Conservation (phyloP, 2,888 invertebrate genomes). For the Rotaria macrura region DNA sequence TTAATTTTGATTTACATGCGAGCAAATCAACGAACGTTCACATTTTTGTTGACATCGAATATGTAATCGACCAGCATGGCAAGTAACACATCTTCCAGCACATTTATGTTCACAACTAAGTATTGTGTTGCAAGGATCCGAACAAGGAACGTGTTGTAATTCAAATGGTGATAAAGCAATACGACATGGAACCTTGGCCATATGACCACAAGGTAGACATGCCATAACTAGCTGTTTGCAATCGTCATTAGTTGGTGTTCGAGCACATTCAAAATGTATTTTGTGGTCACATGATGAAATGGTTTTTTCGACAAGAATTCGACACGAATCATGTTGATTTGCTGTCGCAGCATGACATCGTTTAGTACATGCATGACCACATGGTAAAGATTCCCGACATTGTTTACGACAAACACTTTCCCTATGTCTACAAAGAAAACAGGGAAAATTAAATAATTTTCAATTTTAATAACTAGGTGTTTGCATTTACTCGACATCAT, state of each 20-base stretch:
- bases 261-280: slow-evolving; percentile 33
- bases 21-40: slow-evolving; percentile 42
- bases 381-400: slow-evolving; percentile 23
- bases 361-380: slow-evolving; percentile 41
- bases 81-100: slow-evolving; percentile 48
- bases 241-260: not conserved
- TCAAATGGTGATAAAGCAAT: not conserved
- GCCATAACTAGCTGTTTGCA: slow-evolving; percentile 33
- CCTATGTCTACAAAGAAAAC: not conserved
- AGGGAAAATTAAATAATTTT: not conserved
- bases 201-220: slow-evolving; percentile 28
- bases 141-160: slow-evolving; percentile 18
- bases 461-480: too few relatives aligned
- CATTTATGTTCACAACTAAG: slow-evolving; percentile 39
- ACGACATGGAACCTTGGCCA: slow-evolving; percentile 52
- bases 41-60: slow-evolving; percentile 35
- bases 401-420: slow-evolving; percentile 24
- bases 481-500: not conserved
- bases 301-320: slow-evolving; percentile 36
- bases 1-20: slow-evolving; percentile 38
- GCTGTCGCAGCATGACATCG: slow-evolving; percentile 51
- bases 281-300: slow-evolving; percentile 35
- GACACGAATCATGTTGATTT: slow-evolving; percentile 38
- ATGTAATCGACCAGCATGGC: slow-evolving; percentile 59
- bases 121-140: slow-evolving; percentile 35